Percentiles rank a stretch among this genome's conserved stretches.
Evolutionary conservation across 2,113 vertebrate genomes (phyloP).

Genomic region (Haemorhous mexicanus): DNA sequence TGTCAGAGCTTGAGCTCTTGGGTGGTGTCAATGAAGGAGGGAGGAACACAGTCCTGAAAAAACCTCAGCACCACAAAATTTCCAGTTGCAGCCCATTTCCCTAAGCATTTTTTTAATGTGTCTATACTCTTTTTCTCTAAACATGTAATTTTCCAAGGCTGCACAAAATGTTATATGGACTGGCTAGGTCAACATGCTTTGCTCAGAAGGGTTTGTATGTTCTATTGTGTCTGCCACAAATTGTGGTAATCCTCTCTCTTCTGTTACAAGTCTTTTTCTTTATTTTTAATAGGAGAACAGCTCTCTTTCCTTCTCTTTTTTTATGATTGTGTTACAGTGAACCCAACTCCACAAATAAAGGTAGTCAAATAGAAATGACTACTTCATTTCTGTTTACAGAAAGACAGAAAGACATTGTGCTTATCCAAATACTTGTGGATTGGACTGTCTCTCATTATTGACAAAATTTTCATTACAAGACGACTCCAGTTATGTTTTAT

Average conservation of each 20-base stretch:
- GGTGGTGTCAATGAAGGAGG: not conserved
- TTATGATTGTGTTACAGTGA: constrained; percentile 35
- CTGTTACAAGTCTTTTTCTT: constrained; percentile 44
- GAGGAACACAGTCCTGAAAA: not conserved
- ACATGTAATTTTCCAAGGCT: not conserved
- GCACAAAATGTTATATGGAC: not conserved
- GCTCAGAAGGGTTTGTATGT: not conserved
- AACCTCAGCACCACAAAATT: not conserved
- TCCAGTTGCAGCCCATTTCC: not conserved
- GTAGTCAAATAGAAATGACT: constrained; percentile 35
- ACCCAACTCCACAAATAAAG: constrained; percentile 52
- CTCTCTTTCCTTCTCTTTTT: constrained; percentile 30
- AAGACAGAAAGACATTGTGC: not conserved
- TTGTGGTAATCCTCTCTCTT: constrained; percentile 47
- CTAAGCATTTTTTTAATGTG: not conserved
- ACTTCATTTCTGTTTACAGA: no score
- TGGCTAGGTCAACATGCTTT: constrained; percentile 1
- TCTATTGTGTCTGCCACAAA: constrained; percentile 43
- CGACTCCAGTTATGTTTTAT: not conserved
- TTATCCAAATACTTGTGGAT: constrained; percentile 52
- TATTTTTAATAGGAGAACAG: constrained; percentile 19
- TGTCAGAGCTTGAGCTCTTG: not conserved
- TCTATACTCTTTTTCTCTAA: not conserved
- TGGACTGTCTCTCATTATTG: not conserved
- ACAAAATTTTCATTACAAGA: constrained; percentile 43